A percentile compares a stretch with the other conserved stretches of the same genome.
Conservation (phyloP, 2,797 vertebrate genomes). For the Myotis daubentonii region DNA sequence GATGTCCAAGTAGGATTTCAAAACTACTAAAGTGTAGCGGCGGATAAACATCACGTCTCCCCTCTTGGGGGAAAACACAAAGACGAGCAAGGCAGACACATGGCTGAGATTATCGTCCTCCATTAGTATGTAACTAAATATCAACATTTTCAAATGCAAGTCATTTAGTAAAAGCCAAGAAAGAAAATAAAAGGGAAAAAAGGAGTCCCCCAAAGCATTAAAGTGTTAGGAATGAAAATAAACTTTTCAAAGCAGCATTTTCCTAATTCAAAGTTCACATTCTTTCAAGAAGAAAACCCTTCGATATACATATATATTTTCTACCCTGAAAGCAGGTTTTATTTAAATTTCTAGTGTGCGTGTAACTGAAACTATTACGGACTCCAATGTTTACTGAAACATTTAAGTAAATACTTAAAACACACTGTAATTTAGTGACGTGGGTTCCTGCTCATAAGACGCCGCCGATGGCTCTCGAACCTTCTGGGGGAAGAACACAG, state of each 20-base stretch:
- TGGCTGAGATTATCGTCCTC: background rate
- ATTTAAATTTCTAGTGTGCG: constrained; percentile 12
- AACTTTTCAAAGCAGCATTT: constrained; percentile 14
- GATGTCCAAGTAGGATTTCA: background rate
- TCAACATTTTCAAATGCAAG: constrained; percentile 39
- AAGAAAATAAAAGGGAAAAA: background rate
- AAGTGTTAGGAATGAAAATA: constrained; percentile 42
- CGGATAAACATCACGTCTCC: constrained; percentile 19
- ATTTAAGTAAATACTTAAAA: constrained; percentile 50
- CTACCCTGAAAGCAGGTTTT: background rate
- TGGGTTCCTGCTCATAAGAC: constrained; percentile 10
- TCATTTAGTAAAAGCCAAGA: background rate
- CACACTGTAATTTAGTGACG: constrained; percentile 18
- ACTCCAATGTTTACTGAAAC: background rate
- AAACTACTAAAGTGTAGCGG: background rate
- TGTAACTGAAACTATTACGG: background rate
- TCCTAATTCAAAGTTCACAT: constrained; percentile 23
- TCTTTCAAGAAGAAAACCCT: constrained; percentile 36
- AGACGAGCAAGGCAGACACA: background rate
- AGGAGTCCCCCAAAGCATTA: background rate
- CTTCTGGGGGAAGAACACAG: background rate
- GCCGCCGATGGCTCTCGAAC: background rate
- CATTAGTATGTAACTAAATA: background rate
- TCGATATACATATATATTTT: background rate
- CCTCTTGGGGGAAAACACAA: background rate